A percentile compares a stretch with the other conserved stretches of the same genome.
phyloP scores from a whole-genome alignment of 1,140 invertebrate genomes.

The Leptonema lineaticorne region DNA sequence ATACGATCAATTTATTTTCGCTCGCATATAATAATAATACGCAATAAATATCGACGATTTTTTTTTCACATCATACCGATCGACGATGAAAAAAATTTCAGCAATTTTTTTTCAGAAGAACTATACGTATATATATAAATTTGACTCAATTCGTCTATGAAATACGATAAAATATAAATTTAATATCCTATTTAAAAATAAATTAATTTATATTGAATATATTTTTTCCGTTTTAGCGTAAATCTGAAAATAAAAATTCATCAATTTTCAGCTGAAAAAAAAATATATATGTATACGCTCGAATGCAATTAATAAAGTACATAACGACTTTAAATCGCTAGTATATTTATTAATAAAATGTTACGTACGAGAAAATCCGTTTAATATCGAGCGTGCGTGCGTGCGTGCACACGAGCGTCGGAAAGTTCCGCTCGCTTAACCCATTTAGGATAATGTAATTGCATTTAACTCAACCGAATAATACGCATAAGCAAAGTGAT shows the following conservation, averaged over 20 bases:
- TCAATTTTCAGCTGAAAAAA: neutral
- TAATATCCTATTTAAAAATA: too few relatives aligned
- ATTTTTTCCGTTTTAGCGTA: neutral
- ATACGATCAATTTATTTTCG: conserved; percentile 23
- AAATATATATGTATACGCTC: neutral
- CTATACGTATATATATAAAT: too few relatives aligned
- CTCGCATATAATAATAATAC: conserved; percentile 15
- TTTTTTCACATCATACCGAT: too few relatives aligned
- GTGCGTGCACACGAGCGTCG: neutral
- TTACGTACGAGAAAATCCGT: neutral
- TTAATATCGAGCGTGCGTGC: neutral
- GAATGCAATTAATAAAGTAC: neutral
- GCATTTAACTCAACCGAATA: neutral
- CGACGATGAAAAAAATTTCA: too few relatives aligned
- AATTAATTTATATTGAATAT: neutral
- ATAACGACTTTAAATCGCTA: too few relatives aligned
- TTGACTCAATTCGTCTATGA: neutral
- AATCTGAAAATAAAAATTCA: neutral
- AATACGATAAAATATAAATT: neutral
- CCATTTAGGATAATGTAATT: conserved; percentile 14
- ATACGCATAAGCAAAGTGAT: neutral
- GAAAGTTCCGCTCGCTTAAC: conserved; percentile 13
- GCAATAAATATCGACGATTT: conserved; percentile 21
- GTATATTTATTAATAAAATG: neutral
- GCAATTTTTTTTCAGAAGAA: too few relatives aligned